Evolutionary conservation across 1,140 invertebrate species (phyloP).

Genomic region (Calliphora vicina): DNA sequence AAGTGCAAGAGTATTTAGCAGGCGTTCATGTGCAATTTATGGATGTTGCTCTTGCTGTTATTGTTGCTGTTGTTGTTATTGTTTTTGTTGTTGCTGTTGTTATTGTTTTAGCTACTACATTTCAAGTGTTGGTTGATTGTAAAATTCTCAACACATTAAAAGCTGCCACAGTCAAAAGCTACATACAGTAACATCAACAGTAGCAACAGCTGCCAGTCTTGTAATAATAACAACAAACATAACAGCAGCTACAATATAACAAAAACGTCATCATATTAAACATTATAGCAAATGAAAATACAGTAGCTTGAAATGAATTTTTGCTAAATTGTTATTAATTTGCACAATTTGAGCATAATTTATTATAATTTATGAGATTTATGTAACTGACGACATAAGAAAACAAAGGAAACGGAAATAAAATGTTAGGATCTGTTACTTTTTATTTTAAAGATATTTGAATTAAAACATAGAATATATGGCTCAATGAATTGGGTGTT

Average conservation of each 20-base stretch:
- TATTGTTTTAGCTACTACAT: constrained; percentile 53
- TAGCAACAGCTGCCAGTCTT: constrained; percentile 28
- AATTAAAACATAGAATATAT: too few relatives aligned
- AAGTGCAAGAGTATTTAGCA: neutral
- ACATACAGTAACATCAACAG: constrained; percentile 35
- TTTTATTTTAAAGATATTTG: too few relatives aligned
- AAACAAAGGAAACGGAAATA: neutral
- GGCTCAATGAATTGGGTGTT: too few relatives aligned
- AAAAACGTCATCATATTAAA: neutral
- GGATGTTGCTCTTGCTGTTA: constrained; percentile 29
- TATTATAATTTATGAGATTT: neutral
- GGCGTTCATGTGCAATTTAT: constrained; percentile 37
- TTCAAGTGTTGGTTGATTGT: constrained; percentile 25
- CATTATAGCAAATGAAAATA: neutral
- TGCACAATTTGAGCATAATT: constrained; percentile 5
- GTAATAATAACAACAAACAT: neutral
- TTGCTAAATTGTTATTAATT: constrained; percentile 38
- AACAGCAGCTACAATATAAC: neutral
- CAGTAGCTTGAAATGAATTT: constrained; percentile 15
- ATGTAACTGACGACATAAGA: neutral
- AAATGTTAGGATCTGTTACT: too few relatives aligned
- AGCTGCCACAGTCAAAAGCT: constrained; percentile 47
- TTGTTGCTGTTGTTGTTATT: constrained; percentile 60
- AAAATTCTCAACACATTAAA: constrained; percentile 38
- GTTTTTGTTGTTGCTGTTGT: constrained; percentile 59